Percentiles rank a stretch among this genome's conserved stretches.
Evolutionary conservation across 2,113 vertebrate genomes (phyloP).

Genomic region (Suricata suricatta): DNA sequence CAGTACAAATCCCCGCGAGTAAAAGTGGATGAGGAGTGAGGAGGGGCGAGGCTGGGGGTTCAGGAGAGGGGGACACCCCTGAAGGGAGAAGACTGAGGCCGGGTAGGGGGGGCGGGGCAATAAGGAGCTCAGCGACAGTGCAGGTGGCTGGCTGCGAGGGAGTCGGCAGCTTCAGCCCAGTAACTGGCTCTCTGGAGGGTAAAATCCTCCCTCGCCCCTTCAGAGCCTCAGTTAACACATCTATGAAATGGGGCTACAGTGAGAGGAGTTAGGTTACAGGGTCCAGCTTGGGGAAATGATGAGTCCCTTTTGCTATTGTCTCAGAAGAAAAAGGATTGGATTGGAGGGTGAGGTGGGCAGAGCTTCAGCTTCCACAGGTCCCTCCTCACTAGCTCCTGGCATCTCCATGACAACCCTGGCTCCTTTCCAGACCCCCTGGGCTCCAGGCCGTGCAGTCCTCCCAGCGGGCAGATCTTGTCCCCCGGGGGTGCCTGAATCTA

Average conservation of each 20-base stretch:
- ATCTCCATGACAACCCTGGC: conserved; percentile 13
- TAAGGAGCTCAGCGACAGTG: fast-evolving
- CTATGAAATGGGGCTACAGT: background rate
- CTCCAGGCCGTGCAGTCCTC: fast-evolving
- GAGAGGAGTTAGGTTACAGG: background rate
- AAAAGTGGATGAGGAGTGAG: too few species aligned
- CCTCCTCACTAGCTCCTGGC: background rate
- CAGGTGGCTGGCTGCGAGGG: background rate
- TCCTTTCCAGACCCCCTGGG: background rate
- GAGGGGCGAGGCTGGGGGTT: background rate
- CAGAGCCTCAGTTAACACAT: background rate
- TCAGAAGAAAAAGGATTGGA: background rate
- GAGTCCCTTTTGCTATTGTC: background rate
- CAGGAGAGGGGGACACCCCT: background rate
- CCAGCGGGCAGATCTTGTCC: background rate
- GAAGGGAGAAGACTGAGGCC: background rate
- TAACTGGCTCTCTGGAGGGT: background rate
- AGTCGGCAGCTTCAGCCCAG: too few species aligned
- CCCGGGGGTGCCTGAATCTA: background rate
- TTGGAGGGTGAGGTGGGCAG: background rate
- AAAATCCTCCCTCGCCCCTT: fast-evolving
- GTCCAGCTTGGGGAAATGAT: background rate
- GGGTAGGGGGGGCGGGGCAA: too few species aligned
- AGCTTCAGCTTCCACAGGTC: background rate
- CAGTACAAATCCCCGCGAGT: background rate